Percentiles rank a stretch among this genome's conserved stretches.
These are phyloP conservation scores for Euclidia mi DNA, from an alignment of 2,888 invertebrate genomes.

Conservation along the genomic window DNA sequence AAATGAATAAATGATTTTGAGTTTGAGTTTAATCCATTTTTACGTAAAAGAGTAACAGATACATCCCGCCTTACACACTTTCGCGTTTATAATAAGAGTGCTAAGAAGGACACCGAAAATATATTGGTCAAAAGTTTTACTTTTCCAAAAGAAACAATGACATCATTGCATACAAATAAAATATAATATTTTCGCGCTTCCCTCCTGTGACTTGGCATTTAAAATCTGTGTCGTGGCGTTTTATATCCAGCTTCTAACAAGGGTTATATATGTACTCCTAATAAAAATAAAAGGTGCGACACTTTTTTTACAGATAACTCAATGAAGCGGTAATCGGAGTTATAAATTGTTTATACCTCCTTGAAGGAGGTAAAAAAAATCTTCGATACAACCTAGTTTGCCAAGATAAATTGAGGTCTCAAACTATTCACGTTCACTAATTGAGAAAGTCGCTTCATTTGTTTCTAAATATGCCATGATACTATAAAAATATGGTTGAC, in stretches of 20 bases:
- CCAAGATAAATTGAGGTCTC: not conserved
- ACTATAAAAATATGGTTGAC: too few species aligned
- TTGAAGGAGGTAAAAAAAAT: not conserved
- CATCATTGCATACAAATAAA: too few species aligned
- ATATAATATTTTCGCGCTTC: not conserved
- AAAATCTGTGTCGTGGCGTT: slow-evolving; percentile 3
- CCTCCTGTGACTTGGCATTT: not conserved
- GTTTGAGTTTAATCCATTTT: too few species aligned
- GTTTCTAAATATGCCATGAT: too few species aligned
- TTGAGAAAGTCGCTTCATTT: not conserved
- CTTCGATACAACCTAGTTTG: not conserved
- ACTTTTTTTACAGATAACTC: slow-evolving; percentile 27
- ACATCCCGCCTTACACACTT: too few species aligned
- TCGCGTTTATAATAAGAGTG: too few species aligned
- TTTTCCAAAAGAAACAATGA: too few species aligned
- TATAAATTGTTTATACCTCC: slow-evolving; percentile 28
- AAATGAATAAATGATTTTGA: too few species aligned
- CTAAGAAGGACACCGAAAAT: too few species aligned
- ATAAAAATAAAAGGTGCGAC: slow-evolving; percentile 2
- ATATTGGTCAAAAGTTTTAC: too few species aligned
- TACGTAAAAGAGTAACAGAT: too few species aligned
- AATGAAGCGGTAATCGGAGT: slow-evolving; percentile 20
- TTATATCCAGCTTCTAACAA: slow-evolving; percentile 6
- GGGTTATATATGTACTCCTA: too few species aligned
- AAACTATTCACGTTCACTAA: not conserved